Percentiles rank a stretch among this genome's conserved stretches.
Conservation (phyloP, 2,113 vertebrate genomes). For the Psilopogon haemacephalus region DNA sequence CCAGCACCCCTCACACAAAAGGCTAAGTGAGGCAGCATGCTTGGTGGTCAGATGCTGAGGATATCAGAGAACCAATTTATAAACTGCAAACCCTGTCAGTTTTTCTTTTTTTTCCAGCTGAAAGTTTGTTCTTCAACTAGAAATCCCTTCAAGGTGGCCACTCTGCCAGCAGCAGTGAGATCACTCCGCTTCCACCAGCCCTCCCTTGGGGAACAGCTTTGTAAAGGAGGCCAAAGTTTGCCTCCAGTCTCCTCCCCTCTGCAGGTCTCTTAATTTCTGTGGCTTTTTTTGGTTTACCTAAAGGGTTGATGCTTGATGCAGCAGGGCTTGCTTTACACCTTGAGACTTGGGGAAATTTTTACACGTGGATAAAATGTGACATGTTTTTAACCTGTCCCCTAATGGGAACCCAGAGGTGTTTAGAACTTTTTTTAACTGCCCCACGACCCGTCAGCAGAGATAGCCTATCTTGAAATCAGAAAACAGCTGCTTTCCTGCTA, state of each 20-base stretch:
- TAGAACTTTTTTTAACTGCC: conserved; percentile 64
- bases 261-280: neutral
- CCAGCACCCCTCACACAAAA: neutral
- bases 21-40: neutral
- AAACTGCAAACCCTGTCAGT: neutral
- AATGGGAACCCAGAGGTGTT: conserved; percentile 67
- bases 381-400: conserved; percentile 60
- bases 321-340: conserved; percentile 24
- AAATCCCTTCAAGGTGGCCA: neutral
- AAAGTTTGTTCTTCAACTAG: conserved; percentile 9
- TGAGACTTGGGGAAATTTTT: conserved; percentile 40
- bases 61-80: neutral
- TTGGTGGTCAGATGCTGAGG: neutral
- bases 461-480: conserved; percentile 67
- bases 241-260: neutral
- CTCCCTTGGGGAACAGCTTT: conserved; percentile 6
- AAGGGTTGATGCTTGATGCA: conserved; percentile 25
- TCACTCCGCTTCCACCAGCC: neutral
- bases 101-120: conserved; percentile 10
- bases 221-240: neutral
- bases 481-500: conserved; percentile 57
- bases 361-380: conserved; percentile 40
- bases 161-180: neutral
- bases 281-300: conserved; percentile 41
- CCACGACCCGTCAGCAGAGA: conserved; percentile 36